Percentiles rank a stretch among this genome's conserved stretches.
These are phyloP conservation scores for Mellivora capensis DNA, from an alignment of 2,113 vertebrate genomes.

Conservation along the genomic window DNA sequence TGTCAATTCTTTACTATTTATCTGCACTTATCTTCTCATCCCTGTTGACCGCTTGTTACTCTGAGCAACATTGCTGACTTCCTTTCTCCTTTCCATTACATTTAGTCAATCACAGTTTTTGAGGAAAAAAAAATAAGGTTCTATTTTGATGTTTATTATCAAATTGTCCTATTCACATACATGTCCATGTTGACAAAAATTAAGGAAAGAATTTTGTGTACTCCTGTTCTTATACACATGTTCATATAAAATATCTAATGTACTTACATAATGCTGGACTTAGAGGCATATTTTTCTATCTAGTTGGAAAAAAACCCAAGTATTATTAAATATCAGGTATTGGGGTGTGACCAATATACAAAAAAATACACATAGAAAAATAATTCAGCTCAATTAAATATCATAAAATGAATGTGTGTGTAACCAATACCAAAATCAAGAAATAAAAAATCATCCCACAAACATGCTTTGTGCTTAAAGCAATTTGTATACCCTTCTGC, in stretches of 20 bases:
- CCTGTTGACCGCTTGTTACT: neutral
- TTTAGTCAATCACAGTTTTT: neutral
- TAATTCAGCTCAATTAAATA: neutral
- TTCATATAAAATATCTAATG: neutral
- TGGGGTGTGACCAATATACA: neutral
- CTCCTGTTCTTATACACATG: neutral
- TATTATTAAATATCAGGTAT: neutral
- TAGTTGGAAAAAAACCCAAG: neutral
- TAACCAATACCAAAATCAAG: neutral
- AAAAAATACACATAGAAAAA: neutral
- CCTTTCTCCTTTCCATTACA: neutral
- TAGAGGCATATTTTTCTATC: neutral
- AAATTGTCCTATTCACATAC: neutral
- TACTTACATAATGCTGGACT: neutral
- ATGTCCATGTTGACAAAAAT: neutral
- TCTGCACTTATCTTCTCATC: neutral
- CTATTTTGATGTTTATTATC: neutral
- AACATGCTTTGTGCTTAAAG: neutral
- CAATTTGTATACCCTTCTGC: neutral
- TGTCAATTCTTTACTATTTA: neutral
- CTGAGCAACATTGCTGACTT: neutral
- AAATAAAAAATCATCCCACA: neutral
- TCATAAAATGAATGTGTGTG: neutral
- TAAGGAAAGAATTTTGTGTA: neutral
- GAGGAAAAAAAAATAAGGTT: neutral